phyloP scores from a whole-genome alignment of 2,797 vertebrate genomes.

The Ctenopoma multispine region DNA sequence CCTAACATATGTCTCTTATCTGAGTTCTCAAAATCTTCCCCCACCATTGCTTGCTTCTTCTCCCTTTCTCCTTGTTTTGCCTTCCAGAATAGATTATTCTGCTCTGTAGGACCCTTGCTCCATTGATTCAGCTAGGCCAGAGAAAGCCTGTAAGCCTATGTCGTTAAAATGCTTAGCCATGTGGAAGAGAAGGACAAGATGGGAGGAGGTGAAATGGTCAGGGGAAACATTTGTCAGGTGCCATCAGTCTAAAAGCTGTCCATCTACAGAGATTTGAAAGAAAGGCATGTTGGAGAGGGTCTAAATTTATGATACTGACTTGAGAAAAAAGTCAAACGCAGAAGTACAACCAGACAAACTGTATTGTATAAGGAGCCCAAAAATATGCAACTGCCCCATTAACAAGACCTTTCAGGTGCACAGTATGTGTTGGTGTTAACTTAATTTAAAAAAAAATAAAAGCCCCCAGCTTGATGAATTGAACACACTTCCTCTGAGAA shows the following conservation, averaged over 20 bases:
- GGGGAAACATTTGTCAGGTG: constrained; percentile 78
- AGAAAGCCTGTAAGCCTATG: constrained; percentile 86
- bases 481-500: constrained; percentile 38
- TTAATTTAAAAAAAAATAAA: constrained; percentile 60
- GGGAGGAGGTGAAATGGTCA: constrained; percentile 77
- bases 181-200: constrained; percentile 89
- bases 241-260: constrained; percentile 74
- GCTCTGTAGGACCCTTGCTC: constrained; percentile 69
- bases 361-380: background rate
- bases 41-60: constrained; percentile 27
- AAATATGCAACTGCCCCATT: constrained; percentile 6
- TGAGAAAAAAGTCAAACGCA: background rate
- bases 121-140: constrained; percentile 68
- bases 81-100: constrained; percentile 56
- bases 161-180: constrained; percentile 92
- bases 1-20: constrained; percentile 47
- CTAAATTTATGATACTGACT: constrained; percentile 18
- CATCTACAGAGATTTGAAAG: constrained; percentile 44
- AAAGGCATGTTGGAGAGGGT: constrained; percentile 41
- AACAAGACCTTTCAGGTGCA: constrained; percentile 34
- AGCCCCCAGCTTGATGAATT: constrained; percentile 33
- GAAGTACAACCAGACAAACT: constrained; percentile 12
- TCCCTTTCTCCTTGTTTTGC: constrained; percentile 48
- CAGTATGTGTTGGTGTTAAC: constrained; percentile 51
- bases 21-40: constrained; percentile 26